Conservation (phyloP, 1,140 invertebrate species). For the Mercenaria mercenaria region DNA sequence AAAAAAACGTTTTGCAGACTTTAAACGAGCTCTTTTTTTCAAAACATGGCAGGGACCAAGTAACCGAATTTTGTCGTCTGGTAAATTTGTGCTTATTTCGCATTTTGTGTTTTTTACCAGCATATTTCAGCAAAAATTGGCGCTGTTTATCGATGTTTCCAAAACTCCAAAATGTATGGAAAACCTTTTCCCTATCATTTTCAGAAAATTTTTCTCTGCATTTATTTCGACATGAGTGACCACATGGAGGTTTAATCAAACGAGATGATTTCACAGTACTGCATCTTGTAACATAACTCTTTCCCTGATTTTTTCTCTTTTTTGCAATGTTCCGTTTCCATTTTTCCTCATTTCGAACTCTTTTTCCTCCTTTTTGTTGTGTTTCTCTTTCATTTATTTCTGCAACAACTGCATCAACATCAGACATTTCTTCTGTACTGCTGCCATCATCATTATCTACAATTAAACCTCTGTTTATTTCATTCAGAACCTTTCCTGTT, state of each 20-base stretch:
- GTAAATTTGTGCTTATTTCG: neutral
- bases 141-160: no score
- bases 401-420: no score
- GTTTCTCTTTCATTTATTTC: no score
- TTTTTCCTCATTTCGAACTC: neutral
- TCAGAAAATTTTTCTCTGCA: neutral
- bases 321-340: no score
- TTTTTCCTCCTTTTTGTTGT: neutral
- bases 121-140: no score
- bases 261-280: neutral
- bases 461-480: no score
- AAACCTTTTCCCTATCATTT: neutral
- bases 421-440: no score
- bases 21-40: neutral
- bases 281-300: no score
- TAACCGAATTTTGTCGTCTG: neutral
- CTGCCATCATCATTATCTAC: no score
- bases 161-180: no score
- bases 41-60: neutral
- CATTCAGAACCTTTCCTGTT: no score
- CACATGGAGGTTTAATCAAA: neutral
- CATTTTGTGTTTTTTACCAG: neutral
- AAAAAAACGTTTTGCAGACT: constrained; percentile 49
- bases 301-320: no score
- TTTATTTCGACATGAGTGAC: neutral